Evolutionary conservation across 1,140 invertebrate genomes (phyloP).

Genomic region (Drosophila bocki): DNA sequence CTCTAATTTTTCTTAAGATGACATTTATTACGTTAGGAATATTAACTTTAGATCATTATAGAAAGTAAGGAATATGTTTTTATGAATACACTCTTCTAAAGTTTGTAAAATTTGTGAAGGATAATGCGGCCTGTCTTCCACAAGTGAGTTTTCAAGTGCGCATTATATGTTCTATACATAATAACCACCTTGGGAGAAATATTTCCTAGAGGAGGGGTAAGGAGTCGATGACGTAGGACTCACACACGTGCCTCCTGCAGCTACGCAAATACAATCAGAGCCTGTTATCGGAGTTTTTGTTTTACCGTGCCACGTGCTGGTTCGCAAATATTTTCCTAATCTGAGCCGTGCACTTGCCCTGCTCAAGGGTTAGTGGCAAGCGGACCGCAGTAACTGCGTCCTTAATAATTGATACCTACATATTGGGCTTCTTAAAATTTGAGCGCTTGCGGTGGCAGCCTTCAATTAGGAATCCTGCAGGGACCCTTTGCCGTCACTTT

Average conservation of each 20-base stretch:
- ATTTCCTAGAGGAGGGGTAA: no score
- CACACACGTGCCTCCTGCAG: conserved; percentile 28
- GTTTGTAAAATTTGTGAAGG: background rate
- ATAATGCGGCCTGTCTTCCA: background rate
- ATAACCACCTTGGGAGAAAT: background rate
- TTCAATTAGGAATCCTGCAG: conserved; percentile 28
- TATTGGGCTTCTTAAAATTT: conserved; percentile 22
- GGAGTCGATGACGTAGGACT: background rate
- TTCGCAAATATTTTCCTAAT: conserved; percentile 52
- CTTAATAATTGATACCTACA: conserved; percentile 52
- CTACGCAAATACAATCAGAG: conserved; percentile 60
- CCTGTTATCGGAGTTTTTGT: conserved; percentile 1
- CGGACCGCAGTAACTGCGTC: conserved; percentile 7
- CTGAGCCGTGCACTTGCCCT: conserved; percentile 30
- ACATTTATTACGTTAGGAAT: no score
- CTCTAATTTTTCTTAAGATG: no score
- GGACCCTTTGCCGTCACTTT: conserved; percentile 36
- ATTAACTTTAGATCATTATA: no score
- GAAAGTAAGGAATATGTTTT: no score
- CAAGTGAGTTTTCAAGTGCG: conserved; percentile 29
- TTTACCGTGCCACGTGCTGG: conserved; percentile 50
- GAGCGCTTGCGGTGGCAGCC: conserved; percentile 9
- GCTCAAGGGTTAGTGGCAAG: background rate
- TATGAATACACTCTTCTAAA: no score
- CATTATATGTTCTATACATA: background rate